Percentiles rank a stretch among this genome's conserved stretches.
phyloP scores from a whole-genome alignment of 1,140 invertebrate species.

The Drosophila melanica region DNA sequence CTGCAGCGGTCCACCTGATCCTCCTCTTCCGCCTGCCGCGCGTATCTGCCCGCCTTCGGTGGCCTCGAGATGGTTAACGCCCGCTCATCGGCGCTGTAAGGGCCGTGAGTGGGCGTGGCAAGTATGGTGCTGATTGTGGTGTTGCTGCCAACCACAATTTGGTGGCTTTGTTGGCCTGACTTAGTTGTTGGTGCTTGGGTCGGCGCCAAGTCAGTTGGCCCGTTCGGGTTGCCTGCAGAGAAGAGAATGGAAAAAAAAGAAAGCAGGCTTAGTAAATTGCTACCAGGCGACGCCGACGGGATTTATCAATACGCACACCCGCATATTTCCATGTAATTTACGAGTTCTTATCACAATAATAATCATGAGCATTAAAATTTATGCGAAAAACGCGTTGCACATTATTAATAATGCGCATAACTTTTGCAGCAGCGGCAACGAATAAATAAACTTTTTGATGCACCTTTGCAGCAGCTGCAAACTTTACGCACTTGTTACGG shows the following conservation, averaged over 20 bases:
- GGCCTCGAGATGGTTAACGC: slow-evolving; percentile 44
- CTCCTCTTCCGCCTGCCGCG: slow-evolving; percentile 61
- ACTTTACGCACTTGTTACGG: slow-evolving; percentile 44
- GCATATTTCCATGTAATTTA: slow-evolving; percentile 48
- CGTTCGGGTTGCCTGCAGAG: neutral
- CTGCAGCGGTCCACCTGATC: slow-evolving; percentile 79
- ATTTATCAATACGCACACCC: slow-evolving; percentile 14
- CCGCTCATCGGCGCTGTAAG: slow-evolving; percentile 1
- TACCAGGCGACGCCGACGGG: slow-evolving; percentile 5
- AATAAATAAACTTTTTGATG: slow-evolving; percentile 29
- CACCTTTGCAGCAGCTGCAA: slow-evolving; percentile 31
- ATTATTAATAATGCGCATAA: slow-evolving; percentile 72
- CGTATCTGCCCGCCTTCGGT: slow-evolving; percentile 34
- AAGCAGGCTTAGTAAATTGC: slow-evolving; percentile 11
- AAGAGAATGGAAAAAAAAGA: neutral
- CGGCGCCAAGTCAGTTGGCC: neutral
- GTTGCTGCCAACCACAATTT: neutral
- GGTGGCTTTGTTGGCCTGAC: neutral
- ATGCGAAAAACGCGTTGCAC: slow-evolving; percentile 41
- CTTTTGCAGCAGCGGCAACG: slow-evolving; percentile 37
- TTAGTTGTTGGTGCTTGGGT: slow-evolving; percentile 10
- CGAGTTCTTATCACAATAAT: slow-evolving; percentile 55
- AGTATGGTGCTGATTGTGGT: slow-evolving; percentile 14
- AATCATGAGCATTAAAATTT: slow-evolving; percentile 69
- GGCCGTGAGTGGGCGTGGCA: slow-evolving; percentile 9